Evolutionary conservation across 2,888 invertebrate species (phyloP), one percentile per base, ranked within the genome.

Genomic region (Bombylius discolor): DNA sequence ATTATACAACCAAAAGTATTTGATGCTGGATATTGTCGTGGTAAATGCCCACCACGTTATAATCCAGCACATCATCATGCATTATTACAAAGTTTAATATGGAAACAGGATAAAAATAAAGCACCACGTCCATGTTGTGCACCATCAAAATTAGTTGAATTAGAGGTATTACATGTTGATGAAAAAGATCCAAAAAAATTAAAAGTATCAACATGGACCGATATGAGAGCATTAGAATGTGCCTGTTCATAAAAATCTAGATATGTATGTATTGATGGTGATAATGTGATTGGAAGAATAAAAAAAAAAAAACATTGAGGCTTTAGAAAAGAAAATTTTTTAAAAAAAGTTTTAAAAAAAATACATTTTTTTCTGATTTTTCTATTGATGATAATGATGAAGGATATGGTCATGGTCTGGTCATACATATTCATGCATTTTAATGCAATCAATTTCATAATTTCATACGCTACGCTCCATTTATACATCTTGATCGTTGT

Each of bases 21-120:
- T 66, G 84, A 86, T 66, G 84, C 84, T 1, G 85, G 84, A 13
- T 84, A 79, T 65, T 86, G 86, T 67, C 80, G 80, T 59, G 86
- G 85, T 5, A 76, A 81, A 50, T 85, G 85, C 65, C 84, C 84
- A 1, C 79, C 80, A 0, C 76, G 81, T 7, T 84, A 80, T 66
- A 83, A 84, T 67, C 81, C 82, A 12, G 85, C 84, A 3, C 81
- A 82, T 60, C 83, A 84, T 64, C 85, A 86, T 68, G 85, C 86
- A 1, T 72, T 84, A 31, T 73, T 86, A 52, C 85, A 85, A 69
- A 81, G 82, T 62, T 70, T 84, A 9, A 78, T 86, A 61, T 81
- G 82, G 77, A 79, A 81, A 64, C 78, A 81, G 66, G 77, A 81
- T 63, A 75, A 76, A 57, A 73, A 70, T 52, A 76, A 75, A 58